Percentiles rank a stretch among this genome's conserved stretches.
phyloP scores from a whole-genome alignment of 2,113 vertebrate genomes.

The Nicator chloris region DNA sequence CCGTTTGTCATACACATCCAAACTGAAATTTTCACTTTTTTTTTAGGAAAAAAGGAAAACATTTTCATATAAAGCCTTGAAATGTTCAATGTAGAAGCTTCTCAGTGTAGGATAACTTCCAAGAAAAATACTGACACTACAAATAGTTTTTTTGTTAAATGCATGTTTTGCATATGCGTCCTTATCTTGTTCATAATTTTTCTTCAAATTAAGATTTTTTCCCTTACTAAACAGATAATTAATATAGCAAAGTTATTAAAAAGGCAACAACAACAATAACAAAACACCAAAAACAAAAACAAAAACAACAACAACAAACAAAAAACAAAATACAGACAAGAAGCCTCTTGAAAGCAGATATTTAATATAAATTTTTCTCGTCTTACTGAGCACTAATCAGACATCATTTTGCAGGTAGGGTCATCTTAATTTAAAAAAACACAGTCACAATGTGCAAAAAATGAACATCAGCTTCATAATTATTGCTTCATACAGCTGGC shows the following conservation, averaged over 20 bases:
- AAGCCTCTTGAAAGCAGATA: neutral
- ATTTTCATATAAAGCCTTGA: neutral
- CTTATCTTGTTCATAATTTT: neutral
- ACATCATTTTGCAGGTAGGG: neutral
- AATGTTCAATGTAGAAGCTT: neutral
- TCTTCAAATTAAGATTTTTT: neutral
- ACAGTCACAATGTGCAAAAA: neutral
- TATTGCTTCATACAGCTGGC: neutral
- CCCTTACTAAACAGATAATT: neutral
- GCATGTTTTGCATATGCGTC: neutral
- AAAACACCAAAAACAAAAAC: neutral
- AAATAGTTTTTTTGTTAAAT: neutral
- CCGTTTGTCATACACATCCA: neutral
- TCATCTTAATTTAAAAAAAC: neutral
- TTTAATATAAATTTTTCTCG: neutral
- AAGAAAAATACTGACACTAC: neutral
- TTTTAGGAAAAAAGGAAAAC: neutral
- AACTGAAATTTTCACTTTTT: neutral
- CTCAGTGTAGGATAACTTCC: neutral
- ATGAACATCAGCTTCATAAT: neutral
- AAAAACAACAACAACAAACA: neutral
- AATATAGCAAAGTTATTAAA: neutral
- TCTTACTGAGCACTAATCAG: neutral
- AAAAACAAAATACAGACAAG: neutral
- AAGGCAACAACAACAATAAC: too few species aligned